Evolutionary conservation across 2,113 vertebrate species (phyloP), one percentile per base, ranked within the genome.

Genomic region (Myiozetetes cayanensis): DNA sequence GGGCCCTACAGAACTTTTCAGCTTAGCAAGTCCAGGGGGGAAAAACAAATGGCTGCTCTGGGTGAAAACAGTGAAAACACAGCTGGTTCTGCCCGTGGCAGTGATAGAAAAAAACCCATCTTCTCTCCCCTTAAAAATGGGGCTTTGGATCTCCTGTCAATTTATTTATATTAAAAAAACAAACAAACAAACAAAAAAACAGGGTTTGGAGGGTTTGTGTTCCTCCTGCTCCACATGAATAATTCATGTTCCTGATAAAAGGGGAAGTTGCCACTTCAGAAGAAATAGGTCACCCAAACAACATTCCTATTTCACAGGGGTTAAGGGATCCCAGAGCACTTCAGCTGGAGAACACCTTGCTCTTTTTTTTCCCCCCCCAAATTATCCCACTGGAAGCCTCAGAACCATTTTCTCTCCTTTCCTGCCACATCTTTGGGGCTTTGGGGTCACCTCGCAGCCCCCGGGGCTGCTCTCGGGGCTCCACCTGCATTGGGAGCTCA

Each of bases 231-330:
- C 3, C 0, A 5, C 2, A 0, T 23, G 47, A 85, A 52, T 67
- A 81, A 87, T 72, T 85, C 22, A 8, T 12, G 33, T 16, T 55
- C 15, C 85, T 75, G 87, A 62, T 66, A 83, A 28, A 71, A 82
- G 76, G 43, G 43, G 73, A 94, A 43, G 61, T 53, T 53, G 39
- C 77, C 30, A 14, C 65, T 87, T 20, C 1, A 0, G 46, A 21
- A 87, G 87, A 96, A 96, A 31, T 11, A 53, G 95, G 85, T 92
- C 94, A 88, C 28, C 53, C 23, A 33, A 85, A 41, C 78, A 85
- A 0, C 67, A 33, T 52, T 37, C 85, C 79, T 91, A 4, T 61
- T 62, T 37, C 18, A 1, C 0, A 10, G 20, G 47, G 67, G 52
- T 22, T 7, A 4, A 67, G 35, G 10, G 79, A 68, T 33, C 66